phyloP scores from a whole-genome alignment of 2,888 invertebrate genomes.

The Nomada fucata region DNA sequence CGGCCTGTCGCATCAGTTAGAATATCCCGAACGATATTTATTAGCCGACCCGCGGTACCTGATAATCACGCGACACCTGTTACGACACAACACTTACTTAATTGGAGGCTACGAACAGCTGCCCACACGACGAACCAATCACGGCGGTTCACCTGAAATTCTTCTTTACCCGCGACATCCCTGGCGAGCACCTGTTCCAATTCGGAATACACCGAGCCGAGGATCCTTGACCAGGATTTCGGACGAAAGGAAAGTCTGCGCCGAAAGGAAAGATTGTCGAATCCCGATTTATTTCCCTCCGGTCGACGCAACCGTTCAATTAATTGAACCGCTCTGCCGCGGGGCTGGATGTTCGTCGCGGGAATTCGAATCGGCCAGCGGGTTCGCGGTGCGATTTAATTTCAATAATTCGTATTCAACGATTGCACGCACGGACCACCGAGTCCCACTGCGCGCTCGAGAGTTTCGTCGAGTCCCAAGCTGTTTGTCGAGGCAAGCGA shows the following conservation, averaged over 20 bases:
- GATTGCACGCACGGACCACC: too few relatives aligned
- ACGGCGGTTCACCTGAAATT: slow-evolving; percentile 69
- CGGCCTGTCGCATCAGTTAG: slow-evolving; percentile 44
- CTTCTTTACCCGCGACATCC: slow-evolving; percentile 69
- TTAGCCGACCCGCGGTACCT: slow-evolving; percentile 53
- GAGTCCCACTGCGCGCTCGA: too few relatives aligned
- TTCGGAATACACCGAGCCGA: slow-evolving; percentile 37
- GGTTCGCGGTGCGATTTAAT: too few relatives aligned
- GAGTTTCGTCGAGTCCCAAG: too few relatives aligned
- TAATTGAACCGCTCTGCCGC: slow-evolving; percentile 18
- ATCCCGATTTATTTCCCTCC: slow-evolving; percentile 49
- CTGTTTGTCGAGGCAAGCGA: neutral
- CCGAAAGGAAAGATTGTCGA: slow-evolving; percentile 58
- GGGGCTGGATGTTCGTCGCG: neutral
- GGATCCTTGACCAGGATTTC: slow-evolving; percentile 72
- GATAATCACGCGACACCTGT: slow-evolving; percentile 75
- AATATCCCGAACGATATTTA: slow-evolving; percentile 68
- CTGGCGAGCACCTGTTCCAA: slow-evolving; percentile 64
- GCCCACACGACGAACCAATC: slow-evolving; percentile 73
- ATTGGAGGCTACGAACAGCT: slow-evolving; percentile 72
- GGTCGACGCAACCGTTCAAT: slow-evolving; percentile 21
- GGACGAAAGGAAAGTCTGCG: slow-evolving; percentile 57
- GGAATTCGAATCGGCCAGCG: neutral
- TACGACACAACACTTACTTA: slow-evolving; percentile 75
- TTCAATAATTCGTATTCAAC: too few relatives aligned